phyloP scores from a whole-genome alignment of 1,140 invertebrate species.

The Aphelenchoides fujianensis region DNA sequence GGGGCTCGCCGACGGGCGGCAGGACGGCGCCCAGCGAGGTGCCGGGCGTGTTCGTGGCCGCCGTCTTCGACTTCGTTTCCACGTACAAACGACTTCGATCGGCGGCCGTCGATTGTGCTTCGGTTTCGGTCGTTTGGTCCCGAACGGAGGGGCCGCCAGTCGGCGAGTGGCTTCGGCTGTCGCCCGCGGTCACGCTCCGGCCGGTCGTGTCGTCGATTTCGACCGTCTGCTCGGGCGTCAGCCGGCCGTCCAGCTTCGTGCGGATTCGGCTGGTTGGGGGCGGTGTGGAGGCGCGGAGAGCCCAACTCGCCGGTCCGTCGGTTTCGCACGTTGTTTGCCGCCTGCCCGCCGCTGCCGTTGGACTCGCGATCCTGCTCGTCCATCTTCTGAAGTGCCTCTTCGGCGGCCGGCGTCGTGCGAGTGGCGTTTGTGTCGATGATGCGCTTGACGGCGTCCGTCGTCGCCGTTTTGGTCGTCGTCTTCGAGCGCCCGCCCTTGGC shows the following conservation, averaged over 20 bases:
- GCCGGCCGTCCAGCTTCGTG: too few species aligned
- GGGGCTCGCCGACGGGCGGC: conserved; percentile 16
- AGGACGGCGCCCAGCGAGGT: neutral
- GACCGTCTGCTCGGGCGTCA: too few species aligned
- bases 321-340: neutral
- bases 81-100: conserved; percentile 23
- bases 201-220: neutral
- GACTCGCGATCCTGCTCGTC: conserved; percentile 3
- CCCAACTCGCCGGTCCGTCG: neutral
- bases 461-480: neutral
- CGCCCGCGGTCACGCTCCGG: neutral
- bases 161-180: neutral
- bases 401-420: neutral
- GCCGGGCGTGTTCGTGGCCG: neutral
- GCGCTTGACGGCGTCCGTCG: conserved; percentile 16
- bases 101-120: neutral
- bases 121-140: neutral
- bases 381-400: conserved; percentile 10
- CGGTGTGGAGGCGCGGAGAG: conserved; percentile 6
- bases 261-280: conserved; percentile 3
- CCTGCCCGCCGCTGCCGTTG: neutral
- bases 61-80: neutral
- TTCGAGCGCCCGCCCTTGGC: neutral
- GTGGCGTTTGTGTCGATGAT: neutral
- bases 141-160: neutral